A percentile compares a stretch with the other conserved stretches of the same genome.
Conservation (phyloP, 2,888 invertebrate genomes). For the Drosophila setosimentum region DNA sequence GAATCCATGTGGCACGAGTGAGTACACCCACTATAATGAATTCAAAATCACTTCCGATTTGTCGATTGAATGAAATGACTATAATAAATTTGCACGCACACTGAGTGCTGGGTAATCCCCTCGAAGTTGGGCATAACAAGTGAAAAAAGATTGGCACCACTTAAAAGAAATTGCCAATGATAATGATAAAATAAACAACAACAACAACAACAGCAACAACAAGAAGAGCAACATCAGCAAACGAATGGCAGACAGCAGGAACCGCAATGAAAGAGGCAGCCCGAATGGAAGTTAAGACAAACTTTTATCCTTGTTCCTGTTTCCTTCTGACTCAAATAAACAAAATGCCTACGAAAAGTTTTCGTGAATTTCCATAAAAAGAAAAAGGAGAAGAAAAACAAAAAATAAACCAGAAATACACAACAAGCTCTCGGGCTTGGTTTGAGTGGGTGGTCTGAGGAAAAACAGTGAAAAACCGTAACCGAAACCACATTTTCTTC, state of each 20-base stretch:
- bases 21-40: slow-evolving; percentile 70
- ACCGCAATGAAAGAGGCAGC: slow-evolving; percentile 49
- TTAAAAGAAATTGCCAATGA: slow-evolving; percentile 81
- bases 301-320: slow-evolving; percentile 57
- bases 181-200: slow-evolving; percentile 81
- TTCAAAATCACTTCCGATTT: slow-evolving; percentile 83
- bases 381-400: slow-evolving; percentile 22
- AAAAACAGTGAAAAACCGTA: slow-evolving; percentile 81
- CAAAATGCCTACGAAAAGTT: slow-evolving; percentile 78
- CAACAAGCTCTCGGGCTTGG: slow-evolving; percentile 54
- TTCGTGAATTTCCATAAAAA: slow-evolving; percentile 73
- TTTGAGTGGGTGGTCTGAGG: slow-evolving; percentile 23
- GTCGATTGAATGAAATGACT: slow-evolving; percentile 84
- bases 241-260: slow-evolving; percentile 43
- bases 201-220: slow-evolving; percentile 14
- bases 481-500: slow-evolving; percentile 82
- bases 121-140: slow-evolving; percentile 67
- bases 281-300: slow-evolving; percentile 51
- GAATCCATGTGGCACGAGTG: slow-evolving; percentile 17
- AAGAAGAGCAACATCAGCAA: slow-evolving; percentile 43
- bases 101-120: slow-evolving; percentile 63
- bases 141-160: slow-evolving; percentile 83
- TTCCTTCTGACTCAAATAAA: slow-evolving; percentile 59
- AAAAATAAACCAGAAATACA: slow-evolving; percentile 27
- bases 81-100: slow-evolving; percentile 76